Evolutionary conservation across 2,888 invertebrate genomes (phyloP).

Genomic region (Listrodromus nycthemerus): DNA sequence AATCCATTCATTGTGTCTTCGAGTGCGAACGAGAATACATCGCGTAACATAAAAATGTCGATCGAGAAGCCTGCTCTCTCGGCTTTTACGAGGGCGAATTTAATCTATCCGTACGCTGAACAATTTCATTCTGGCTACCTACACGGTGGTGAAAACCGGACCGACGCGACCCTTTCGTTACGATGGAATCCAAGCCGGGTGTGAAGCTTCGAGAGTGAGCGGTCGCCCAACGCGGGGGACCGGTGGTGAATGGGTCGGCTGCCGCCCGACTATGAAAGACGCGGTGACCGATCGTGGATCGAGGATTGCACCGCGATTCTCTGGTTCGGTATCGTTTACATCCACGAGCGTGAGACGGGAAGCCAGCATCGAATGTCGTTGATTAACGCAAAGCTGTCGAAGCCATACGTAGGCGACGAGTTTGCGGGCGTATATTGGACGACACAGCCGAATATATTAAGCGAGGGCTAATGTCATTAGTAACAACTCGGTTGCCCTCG

Average conservation of each 20-base stretch:
- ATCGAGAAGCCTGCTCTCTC: neutral
- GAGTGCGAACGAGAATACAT: neutral
- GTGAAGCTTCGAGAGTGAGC: too few species aligned
- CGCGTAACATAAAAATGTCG: neutral
- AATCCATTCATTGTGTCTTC: neutral
- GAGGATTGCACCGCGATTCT: neutral
- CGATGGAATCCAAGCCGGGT: too few species aligned
- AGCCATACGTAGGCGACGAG: neutral
- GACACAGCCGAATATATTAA: constrained; percentile 61
- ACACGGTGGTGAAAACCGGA: too few species aligned
- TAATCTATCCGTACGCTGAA: neutral
- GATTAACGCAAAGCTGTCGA: constrained; percentile 20
- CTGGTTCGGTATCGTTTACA: neutral
- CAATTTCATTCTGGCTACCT: too few species aligned
- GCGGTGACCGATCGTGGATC: neutral
- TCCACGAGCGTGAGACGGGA: constrained; percentile 6
- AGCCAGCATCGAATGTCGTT: constrained; percentile 44
- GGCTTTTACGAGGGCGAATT: neutral
- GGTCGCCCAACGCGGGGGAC: too few species aligned
- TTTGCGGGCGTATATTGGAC: constrained; percentile 28
- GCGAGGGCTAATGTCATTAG: constrained; percentile 54
- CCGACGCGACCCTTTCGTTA: too few species aligned
- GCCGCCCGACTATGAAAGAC: neutral
- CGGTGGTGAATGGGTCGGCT: too few species aligned
- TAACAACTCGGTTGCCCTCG: constrained; percentile 12